These are phyloP conservation scores for Plemyria rubiginata DNA, from an alignment of 2,888 invertebrate genomes.

Conservation along the genomic window DNA sequence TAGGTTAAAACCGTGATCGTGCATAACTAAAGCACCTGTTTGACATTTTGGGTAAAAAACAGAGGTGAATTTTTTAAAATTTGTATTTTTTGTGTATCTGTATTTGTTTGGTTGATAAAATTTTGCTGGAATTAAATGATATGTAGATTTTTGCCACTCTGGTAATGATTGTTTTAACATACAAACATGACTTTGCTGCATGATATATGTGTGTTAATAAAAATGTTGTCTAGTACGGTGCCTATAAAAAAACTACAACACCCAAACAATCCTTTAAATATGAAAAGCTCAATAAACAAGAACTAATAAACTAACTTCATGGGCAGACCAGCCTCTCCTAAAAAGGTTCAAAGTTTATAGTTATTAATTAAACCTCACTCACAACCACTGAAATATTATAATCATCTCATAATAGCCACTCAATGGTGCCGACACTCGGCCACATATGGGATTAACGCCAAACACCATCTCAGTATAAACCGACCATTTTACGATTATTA, in stretches of 20 bases:
- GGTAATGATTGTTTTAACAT: slow-evolving; percentile 4
- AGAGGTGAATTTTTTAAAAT: slow-evolving; percentile 26
- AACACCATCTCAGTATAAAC: slow-evolving; percentile 48
- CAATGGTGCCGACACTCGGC: slow-evolving; percentile 45
- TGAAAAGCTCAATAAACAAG: neutral
- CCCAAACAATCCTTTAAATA: no score
- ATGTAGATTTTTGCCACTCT: slow-evolving; percentile 7
- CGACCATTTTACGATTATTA: slow-evolving; percentile 67
- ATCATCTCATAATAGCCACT: slow-evolving; percentile 48
- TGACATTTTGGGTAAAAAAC: slow-evolving; percentile 30
- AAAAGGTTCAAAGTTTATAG: slow-evolving; percentile 7
- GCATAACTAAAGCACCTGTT: slow-evolving; percentile 41
- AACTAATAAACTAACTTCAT: slow-evolving; percentile 2
- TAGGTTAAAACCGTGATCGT: slow-evolving; percentile 42
- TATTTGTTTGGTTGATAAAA: slow-evolving; percentile 14
- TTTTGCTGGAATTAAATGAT: slow-evolving; percentile 14
- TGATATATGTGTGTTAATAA: neutral
- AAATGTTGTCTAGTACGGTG: no score
- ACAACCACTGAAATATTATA: slow-evolving; percentile 39
- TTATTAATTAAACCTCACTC: slow-evolving; percentile 35
- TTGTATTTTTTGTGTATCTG: no score
- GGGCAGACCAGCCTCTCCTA: neutral
- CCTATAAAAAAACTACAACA: no score
- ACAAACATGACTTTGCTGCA: neutral
- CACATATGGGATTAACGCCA: slow-evolving; percentile 63